These are phyloP conservation scores for Cephalopholis sonnerati DNA, from an alignment of 2,113 vertebrate genomes.

Conservation along the genomic window DNA sequence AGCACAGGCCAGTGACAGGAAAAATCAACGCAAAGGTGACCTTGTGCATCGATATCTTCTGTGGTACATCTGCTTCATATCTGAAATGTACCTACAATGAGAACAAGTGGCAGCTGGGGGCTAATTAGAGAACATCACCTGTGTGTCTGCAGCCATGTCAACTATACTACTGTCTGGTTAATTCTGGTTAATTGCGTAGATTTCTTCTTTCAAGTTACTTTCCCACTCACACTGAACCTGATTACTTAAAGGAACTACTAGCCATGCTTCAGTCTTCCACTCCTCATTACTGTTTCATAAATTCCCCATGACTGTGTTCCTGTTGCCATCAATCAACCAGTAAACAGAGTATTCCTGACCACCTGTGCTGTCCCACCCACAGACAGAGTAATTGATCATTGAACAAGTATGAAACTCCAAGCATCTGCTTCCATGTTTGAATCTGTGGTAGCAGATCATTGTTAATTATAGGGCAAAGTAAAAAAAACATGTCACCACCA, in stretches of 20 bases:
- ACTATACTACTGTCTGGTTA: not conserved
- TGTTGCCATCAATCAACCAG: not conserved
- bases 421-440: not conserved
- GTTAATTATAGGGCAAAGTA: not conserved
- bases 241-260: not conserved
- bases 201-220: not conserved
- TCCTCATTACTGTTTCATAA: not conserved
- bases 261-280: not conserved
- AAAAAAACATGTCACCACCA: not conserved
- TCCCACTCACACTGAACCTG: not conserved
- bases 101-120: not conserved
- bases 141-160: not conserved
- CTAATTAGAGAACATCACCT: not conserved
- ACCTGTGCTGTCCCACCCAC: not conserved
- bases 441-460: too few species aligned
- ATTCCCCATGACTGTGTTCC: not conserved
- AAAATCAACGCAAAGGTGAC: conserved; percentile 16
- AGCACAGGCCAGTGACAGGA: not conserved
- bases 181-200: not conserved
- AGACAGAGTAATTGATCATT: not conserved
- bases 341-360: not conserved
- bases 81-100: not conserved
- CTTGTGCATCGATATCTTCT: conserved; percentile 7
- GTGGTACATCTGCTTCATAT: conserved; percentile 3
- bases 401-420: not conserved